Evolutionary conservation across 2,113 vertebrate species (phyloP), one percentile per base, ranked within the genome.

Genomic region (Recurvirostra avosetta): DNA sequence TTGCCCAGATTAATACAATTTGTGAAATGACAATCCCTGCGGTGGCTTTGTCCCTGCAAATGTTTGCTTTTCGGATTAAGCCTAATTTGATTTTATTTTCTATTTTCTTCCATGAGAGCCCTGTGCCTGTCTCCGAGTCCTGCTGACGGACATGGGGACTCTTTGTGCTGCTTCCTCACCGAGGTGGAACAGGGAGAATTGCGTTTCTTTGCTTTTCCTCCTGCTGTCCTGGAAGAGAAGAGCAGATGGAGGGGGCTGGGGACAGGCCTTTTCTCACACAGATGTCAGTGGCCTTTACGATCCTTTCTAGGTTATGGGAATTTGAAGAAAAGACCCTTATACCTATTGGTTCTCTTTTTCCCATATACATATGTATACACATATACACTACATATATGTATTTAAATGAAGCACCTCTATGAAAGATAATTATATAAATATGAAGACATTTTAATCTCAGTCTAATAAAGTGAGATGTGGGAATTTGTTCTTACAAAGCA

Each of bases 1-100:
- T 97, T 97, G 92, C 92, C 94, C 92, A 96, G 92, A 96, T 97
- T 96, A 97, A 97, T 97, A 84, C 96, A 97, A 94, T 96, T 94
- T 95, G 83, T 94, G 93, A 97, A 96, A 95, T 93, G 82, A 97
- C 92, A 97, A 92, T 95, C 94, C 95, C 97, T 83, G 80, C 0
- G 45, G 97, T 96, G 95, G 92, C 86, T 96, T 96, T 97, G 91
- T 95, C 91, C 89, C 77, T 76, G 91, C 91, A 96, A 96, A 97
- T 87, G 18, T 97, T 97, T 97, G 91, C 95, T 94, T 93, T 97
- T 94, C 1, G 22, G 96, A 97, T 97, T 96, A 97, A 97, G 82
- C 56, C 15, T 92, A 79, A 92, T 96, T 97, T 96, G 85, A 87
- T 96, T 94, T 94, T 92, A 94, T 92, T 91, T 94, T 96, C 81